Base-by-base conservation (phyloP, 2,888 invertebrate genomes). In the Acanthococcus lagerstroemiae region DNA sequence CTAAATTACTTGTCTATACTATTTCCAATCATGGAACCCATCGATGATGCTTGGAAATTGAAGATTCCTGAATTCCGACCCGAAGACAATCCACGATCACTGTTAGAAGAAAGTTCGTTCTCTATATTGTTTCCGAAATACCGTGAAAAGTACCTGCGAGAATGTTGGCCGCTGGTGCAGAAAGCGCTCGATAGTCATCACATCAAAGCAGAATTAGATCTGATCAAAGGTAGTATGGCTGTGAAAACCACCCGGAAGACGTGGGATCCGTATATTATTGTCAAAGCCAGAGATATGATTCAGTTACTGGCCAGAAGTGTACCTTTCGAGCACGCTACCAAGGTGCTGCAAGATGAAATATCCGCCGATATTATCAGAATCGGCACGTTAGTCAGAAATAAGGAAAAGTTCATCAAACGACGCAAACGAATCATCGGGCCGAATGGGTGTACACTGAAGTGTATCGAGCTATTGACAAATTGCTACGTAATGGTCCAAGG, bases 401-500 rank as follows among this genome's bases (percentile, higher is more conserved):
- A 87, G 74, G 96, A 95, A 69, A 88, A 95, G 72, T 99, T 97
- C 78, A 84, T 96, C 0, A 96, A 97, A 76, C 81, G 99, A 71
- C 80, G 99, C 17, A 94, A 96, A 74, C 81, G 99, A 26, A 78
- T 99, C 1, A 93, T 99, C 70, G 99, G 99, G 0, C 94, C 96
- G 0, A 93, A 95, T 77, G 97, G 97, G 17, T 93, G 95, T 12
- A 99, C 97, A 0, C 79, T 99, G 9, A 97, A 97, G 76, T 93
- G 97, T 0, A 90, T 99, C 69, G 97, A 99, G 77, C 76, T 99
- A 63, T 78, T 99, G 55, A 97, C 97, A 0, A 88, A 90, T 73
- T 99, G 97, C 76, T 97, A 97, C 77, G 89, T 99, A 0, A 80
- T 95, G 54, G 94, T 97, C 0, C 96, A 97, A 78, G 99, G 99